phyloP scores from a whole-genome alignment of 2,797 vertebrate genomes.

The Phoxinus dragarum region DNA sequence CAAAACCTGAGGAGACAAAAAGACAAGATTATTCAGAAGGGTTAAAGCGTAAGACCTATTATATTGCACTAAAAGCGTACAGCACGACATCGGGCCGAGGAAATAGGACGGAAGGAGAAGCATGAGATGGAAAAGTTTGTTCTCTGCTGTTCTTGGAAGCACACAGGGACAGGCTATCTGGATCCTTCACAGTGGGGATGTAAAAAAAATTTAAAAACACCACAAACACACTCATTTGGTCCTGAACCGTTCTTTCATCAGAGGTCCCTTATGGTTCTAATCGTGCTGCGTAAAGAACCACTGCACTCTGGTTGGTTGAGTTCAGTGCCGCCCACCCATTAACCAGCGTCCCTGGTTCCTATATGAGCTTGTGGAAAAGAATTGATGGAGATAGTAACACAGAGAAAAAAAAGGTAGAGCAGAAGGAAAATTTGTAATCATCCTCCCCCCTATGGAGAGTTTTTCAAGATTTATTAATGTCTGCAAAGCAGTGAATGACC shows the following conservation, averaged over 20 bases:
- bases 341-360: conserved; percentile 27
- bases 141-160: not conserved
- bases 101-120: not conserved
- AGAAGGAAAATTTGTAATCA: conserved; percentile 21
- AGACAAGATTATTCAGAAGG: conserved; percentile 8
- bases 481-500: conserved; percentile 12
- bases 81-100: not conserved
- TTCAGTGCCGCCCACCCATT: conserved; percentile 50
- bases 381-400: conserved; percentile 8
- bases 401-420: not conserved
- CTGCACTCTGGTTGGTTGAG: conserved; percentile 52
- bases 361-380: conserved; percentile 3
- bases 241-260: conserved; percentile 42
- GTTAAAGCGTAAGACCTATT: not conserved
- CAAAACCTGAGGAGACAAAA: conserved; percentile 78
- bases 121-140: not conserved
- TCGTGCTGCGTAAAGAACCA: conserved; percentile 38
- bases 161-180: not conserved
- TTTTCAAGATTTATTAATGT: conserved; percentile 11
- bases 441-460: not conserved
- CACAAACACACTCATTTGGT: conserved; percentile 23
- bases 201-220: not conserved
- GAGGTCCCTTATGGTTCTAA: conserved; percentile 46
- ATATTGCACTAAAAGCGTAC: not conserved
- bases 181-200: not conserved